A percentile compares a stretch with the other conserved stretches of the same genome.
These are phyloP conservation scores for Calephelis virginiensis DNA, from an alignment of 1,140 invertebrate species.

Conservation along the genomic window DNA sequence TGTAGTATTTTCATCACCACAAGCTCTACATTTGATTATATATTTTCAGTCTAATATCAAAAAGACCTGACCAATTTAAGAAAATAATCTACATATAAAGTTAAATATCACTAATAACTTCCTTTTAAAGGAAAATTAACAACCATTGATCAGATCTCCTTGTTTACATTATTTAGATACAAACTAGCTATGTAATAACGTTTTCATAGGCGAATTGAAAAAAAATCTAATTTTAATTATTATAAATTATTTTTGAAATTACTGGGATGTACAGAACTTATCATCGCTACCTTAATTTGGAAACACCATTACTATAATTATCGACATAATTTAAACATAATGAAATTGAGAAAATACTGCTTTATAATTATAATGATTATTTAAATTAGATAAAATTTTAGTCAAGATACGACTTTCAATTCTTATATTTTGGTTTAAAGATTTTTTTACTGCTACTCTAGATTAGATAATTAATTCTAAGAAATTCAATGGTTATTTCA, in stretches of 20 bases:
- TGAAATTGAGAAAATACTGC: conserved; percentile 6
- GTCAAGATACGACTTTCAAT: too few relatives aligned
- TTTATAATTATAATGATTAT: background rate
- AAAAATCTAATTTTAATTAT: background rate
- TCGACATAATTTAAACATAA: conserved; percentile 1
- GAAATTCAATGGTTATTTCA: background rate
- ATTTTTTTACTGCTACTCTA: too few relatives aligned
- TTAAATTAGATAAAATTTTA: too few relatives aligned
- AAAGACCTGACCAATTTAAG: conserved; percentile 48
- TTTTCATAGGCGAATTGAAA: conserved; percentile 15
- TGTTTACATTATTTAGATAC: conserved; percentile 25
- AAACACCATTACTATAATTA: background rate
- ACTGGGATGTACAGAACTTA: background rate
- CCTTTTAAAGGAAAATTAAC: conserved; percentile 45
- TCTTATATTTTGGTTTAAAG: too few relatives aligned
- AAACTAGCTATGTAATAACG: conserved; percentile 18
- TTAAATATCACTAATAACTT: conserved; percentile 34
- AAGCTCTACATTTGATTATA: conserved; percentile 18
- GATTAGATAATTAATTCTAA: conserved; percentile 2
- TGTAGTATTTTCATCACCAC: conserved; percentile 15
- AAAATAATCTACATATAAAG: conserved; percentile 33
- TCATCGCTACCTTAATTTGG: background rate
- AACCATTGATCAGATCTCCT: conserved; percentile 48
- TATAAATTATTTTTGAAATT: background rate
- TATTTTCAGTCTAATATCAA: conserved; percentile 29